These are phyloP conservation scores for Ardeotis arabs DNA, from an alignment of 2,113 vertebrate species.

Conservation along the genomic window DNA sequence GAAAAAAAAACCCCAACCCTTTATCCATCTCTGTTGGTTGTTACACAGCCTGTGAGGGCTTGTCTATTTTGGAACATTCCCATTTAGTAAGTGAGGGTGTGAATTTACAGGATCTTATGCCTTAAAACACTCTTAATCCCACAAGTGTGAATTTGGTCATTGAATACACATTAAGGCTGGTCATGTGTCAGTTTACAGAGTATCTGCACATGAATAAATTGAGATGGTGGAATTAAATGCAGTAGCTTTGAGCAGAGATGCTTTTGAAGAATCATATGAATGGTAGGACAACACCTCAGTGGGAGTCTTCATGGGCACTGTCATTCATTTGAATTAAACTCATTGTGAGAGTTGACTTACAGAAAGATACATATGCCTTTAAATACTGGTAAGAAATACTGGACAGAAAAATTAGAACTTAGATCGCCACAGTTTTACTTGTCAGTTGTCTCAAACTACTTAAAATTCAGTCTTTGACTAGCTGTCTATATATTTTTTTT, in stretches of 20 bases:
- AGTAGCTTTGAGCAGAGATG: background rate
- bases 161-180: background rate
- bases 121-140: background rate
- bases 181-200: background rate
- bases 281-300: background rate
- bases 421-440: background rate
- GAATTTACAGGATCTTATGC: background rate
- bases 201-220: background rate
- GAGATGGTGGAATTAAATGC: background rate
- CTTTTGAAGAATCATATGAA: background rate
- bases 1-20: rapidly evolving
- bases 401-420: background rate
- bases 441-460: background rate
- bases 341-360: background rate
- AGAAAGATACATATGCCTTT: background rate
- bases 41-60: background rate
- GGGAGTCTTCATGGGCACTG: background rate
- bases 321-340: background rate
- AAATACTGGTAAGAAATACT: background rate
- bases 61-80: background rate
- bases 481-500: background rate
- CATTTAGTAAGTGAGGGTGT: background rate
- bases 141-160: background rate
- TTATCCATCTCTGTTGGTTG: background rate
- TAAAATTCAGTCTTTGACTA: background rate